These are phyloP conservation scores for Eulemur albifrons DNA, from an alignment of 2,797 vertebrate species.

Conservation along the genomic window DNA sequence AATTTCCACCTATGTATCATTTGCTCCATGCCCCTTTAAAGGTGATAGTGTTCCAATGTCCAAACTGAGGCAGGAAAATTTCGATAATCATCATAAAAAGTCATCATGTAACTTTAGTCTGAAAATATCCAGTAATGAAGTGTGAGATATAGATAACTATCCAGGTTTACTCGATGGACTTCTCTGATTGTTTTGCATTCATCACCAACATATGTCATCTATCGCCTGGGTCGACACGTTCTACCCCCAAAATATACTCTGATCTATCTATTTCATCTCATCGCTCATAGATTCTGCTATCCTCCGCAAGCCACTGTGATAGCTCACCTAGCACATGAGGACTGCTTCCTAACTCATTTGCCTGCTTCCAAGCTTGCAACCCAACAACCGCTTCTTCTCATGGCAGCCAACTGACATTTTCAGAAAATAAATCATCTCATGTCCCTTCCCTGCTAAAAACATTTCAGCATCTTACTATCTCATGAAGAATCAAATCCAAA, in stretches of 20 bases:
- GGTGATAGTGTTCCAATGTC: not conserved
- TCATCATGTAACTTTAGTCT: not conserved
- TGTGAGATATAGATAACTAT: not conserved
- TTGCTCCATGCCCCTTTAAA: not conserved
- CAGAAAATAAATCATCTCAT: not conserved
- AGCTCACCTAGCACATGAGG: not conserved
- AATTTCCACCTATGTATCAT: not conserved
- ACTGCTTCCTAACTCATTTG: not conserved
- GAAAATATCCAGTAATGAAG: not conserved
- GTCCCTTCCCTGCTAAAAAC: not conserved
- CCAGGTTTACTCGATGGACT: not conserved
- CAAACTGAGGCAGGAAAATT: not conserved
- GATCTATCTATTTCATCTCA: not conserved
- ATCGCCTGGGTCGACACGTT: not conserved
- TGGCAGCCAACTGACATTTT: not conserved
- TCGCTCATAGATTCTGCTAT: not conserved
- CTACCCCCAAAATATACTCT: not conserved
- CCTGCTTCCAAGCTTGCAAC: not conserved
- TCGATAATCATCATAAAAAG: not conserved
- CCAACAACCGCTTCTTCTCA: not conserved
- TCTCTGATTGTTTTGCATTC: not conserved
- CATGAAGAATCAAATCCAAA: not conserved
- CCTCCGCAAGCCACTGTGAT: accelerated
- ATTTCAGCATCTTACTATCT: not conserved
- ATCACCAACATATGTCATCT: not conserved